Evolutionary conservation across 1,140 invertebrate species (phyloP).

Genomic region (Calosoma granatense): DNA sequence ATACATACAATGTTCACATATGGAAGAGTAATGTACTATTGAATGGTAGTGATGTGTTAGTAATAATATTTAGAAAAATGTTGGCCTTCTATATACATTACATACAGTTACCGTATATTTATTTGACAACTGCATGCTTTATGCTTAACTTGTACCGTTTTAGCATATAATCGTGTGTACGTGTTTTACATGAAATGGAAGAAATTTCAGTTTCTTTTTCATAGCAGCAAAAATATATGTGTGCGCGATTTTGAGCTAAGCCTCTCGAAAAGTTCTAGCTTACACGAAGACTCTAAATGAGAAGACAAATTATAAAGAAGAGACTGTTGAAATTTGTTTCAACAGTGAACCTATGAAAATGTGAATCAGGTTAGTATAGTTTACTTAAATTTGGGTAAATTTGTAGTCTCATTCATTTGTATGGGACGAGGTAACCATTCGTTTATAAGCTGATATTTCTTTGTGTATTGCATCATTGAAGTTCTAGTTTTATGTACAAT

Average conservation of each 20-base stretch:
- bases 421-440: not conserved
- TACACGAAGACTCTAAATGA: no score
- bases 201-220: not conserved
- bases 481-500: no score
- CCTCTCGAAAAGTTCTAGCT: not conserved
- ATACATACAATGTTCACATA: no score
- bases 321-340: not conserved
- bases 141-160: slow-evolving; percentile 4
- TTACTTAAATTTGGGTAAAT: slow-evolving; percentile 1
- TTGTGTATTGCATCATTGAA: no score
- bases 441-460: no score
- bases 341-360: not conserved
- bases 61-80: slow-evolving; percentile 2
- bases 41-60: not conserved
- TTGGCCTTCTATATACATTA: slow-evolving; percentile 7
- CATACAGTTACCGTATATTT: slow-evolving; percentile 2
- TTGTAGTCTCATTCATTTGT: not conserved
- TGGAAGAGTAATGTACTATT: no score
- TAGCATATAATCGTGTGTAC: not conserved
- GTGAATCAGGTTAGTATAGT: not conserved
- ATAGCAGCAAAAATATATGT: not conserved
- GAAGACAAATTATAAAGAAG: no score
- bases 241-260: not conserved
- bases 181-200: not conserved
- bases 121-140: slow-evolving; percentile 3